phyloP scores from a whole-genome alignment of 92 coral and sea anemone species.

The Siderastrea radians region DNA sequence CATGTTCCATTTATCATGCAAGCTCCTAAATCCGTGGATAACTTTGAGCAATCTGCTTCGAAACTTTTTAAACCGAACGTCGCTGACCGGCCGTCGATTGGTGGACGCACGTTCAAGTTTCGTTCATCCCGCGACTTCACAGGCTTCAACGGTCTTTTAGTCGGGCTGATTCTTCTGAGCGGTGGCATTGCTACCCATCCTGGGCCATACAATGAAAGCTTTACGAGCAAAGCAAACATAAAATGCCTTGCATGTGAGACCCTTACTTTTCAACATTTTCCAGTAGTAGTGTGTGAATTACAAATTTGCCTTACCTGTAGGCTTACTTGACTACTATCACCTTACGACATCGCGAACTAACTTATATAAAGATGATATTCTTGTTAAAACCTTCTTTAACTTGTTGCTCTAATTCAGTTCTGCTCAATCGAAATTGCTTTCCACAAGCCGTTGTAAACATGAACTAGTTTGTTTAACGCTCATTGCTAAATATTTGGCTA shows the following conservation, averaged over 20 bases:
- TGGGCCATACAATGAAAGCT: neutral
- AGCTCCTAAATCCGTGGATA: neutral
- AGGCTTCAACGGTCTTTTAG: neutral
- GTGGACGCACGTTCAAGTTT: conserved; percentile 6
- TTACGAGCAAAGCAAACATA: neutral
- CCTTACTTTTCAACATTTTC: no score
- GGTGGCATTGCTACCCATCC: neutral
- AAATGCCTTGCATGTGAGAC: conserved; percentile 29
- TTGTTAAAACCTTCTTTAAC: no score
- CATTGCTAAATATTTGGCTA: no score
- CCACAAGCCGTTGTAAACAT: no score
- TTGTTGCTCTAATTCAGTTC: no score
- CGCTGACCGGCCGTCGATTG: neutral
- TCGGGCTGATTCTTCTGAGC: neutral
- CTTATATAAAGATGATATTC: no score
- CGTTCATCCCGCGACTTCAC: neutral
- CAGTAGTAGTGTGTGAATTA: no score
- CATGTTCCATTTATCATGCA: neutral
- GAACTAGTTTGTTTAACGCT: no score
- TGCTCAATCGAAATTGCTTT: no score
- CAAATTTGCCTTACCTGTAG: no score
- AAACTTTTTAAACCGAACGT: neutral
- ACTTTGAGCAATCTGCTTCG: neutral
- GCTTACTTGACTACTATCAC: no score
- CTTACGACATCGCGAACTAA: no score